Conservation (phyloP, 2,797 vertebrate genomes). For the Gymnothorax javanicus region DNA sequence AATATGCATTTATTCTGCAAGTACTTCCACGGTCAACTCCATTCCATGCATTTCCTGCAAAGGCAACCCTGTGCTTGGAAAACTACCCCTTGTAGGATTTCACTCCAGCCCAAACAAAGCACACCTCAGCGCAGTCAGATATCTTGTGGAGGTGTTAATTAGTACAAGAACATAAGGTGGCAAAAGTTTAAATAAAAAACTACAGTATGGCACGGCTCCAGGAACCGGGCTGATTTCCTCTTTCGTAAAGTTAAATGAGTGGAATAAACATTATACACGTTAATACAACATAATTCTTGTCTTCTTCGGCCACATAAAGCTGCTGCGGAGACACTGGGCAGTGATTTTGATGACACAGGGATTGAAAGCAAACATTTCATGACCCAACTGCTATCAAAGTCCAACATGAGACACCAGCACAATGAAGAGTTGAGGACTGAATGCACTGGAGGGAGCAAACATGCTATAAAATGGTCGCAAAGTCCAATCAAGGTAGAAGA, state of each 20-base stretch:
- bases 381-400: neutral
- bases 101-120: no score
- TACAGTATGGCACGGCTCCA: no score
- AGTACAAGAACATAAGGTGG: no score
- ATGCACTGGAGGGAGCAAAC: neutral
- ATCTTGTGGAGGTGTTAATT: no score
- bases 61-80: neutral
- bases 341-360: neutral
- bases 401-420: neutral
- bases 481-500: neutral
- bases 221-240: neutral
- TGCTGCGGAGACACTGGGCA: neutral
- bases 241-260: neutral
- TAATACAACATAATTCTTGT: neutral
- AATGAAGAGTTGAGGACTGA: neutral
- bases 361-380: neutral
- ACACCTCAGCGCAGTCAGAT: no score
- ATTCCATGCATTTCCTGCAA: neutral
- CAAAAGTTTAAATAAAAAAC: no score
- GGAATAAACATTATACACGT: neutral
- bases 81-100: no score
- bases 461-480: neutral
- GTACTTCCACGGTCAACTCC: neutral
- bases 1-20: neutral
- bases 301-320: neutral